Percentiles rank a stretch among this genome's conserved stretches.
phyloP scores from a whole-genome alignment of 1,140 invertebrate species.

The Armadillidium nasatum region DNA sequence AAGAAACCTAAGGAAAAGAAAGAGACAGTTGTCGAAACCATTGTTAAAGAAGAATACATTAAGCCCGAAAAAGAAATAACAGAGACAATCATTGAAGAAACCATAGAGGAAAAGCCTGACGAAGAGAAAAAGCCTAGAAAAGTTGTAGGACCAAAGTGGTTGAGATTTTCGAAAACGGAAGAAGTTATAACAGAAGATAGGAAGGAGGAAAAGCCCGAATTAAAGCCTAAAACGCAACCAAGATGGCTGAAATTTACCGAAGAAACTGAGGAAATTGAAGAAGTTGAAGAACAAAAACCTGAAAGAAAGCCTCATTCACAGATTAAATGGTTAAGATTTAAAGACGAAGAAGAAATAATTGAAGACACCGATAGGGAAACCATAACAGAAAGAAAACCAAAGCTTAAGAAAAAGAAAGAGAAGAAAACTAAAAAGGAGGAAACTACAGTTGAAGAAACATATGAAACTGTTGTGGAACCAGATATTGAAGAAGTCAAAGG shows the following conservation, averaged over 20 bases:
- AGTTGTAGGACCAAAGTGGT: conserved; percentile 26
- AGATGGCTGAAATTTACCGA: background rate
- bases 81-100: too few relatives aligned
- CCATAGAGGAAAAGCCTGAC: too few relatives aligned
- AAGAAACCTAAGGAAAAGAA: too few relatives aligned
- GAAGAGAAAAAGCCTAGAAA: too few relatives aligned
- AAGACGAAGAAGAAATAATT: background rate
- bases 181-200: too few relatives aligned
- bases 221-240: background rate
- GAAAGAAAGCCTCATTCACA: too few relatives aligned
- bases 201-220: background rate
- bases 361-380: background rate
- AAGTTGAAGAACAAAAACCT: background rate
- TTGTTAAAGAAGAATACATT: too few relatives aligned
- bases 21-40: too few relatives aligned
- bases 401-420: background rate
- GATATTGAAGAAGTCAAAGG: background rate
- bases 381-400: background rate
- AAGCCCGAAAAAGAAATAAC: too few relatives aligned
- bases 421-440: too few relatives aligned
- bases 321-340: background rate
- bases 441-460: background rate
- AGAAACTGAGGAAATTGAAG: conserved; percentile 1
- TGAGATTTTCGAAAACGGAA: too few relatives aligned
- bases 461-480: too few relatives aligned